Conservation (phyloP, 2,797 vertebrate genomes). For the Mustela erminea region DNA sequence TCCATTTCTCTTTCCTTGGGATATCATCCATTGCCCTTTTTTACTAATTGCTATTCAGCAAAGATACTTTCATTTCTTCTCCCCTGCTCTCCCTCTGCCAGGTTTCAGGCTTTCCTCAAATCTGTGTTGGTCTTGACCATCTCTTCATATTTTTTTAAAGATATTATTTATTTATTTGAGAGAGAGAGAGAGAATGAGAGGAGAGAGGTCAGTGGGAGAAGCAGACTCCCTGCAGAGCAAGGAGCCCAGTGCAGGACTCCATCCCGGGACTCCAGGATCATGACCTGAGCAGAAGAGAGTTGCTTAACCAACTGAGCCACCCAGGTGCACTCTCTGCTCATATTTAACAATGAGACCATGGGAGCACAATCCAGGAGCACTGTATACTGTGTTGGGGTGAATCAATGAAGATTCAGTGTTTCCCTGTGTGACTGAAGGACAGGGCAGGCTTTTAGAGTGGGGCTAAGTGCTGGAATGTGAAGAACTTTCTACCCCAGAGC, state of each 20-base stretch:
- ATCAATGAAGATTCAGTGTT: background rate
- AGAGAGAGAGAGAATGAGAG: too few species aligned
- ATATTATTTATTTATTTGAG: too few species aligned
- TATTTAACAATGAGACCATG: background rate
- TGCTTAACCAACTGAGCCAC: too few species aligned
- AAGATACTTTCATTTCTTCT: background rate
- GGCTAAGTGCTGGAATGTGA: background rate
- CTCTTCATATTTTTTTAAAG: background rate
- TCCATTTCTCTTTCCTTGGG: background rate
- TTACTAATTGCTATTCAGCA: background rate
- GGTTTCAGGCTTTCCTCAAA: background rate
- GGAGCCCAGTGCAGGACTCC: too few species aligned
- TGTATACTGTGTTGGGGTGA: background rate
- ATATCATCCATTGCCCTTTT: background rate
- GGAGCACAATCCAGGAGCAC: background rate
- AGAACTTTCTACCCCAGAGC: background rate
- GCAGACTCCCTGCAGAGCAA: too few species aligned
- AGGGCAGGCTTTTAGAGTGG: background rate
- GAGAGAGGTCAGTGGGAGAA: too few species aligned
- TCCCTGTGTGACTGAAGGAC: background rate
- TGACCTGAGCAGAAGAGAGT: too few species aligned
- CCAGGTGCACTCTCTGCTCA: background rate
- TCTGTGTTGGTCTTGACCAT: background rate
- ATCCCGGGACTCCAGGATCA: too few species aligned
- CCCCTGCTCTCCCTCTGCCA: background rate